These are phyloP conservation scores for Sarcophaga bullata DNA, from an alignment of 1,140 invertebrate species.

Conservation along the genomic window DNA sequence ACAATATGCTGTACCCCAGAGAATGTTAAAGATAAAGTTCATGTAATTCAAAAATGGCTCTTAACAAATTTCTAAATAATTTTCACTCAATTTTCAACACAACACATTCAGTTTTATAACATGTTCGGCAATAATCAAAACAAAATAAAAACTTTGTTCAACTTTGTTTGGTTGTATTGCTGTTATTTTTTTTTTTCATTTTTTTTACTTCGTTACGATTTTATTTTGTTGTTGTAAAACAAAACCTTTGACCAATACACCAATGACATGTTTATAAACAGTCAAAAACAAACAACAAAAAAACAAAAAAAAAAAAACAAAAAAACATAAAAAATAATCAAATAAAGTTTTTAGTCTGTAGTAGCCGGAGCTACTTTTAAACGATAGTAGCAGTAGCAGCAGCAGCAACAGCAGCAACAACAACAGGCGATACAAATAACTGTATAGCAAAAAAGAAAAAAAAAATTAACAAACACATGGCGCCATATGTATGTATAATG, in stretches of 20 bases:
- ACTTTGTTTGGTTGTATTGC: background rate
- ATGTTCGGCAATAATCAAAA: conserved; percentile 30
- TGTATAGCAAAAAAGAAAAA: background rate
- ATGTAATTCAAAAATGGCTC: background rate
- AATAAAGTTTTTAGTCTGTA: no score
- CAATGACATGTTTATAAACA: conserved; percentile 38
- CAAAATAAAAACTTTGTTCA: conserved; percentile 28
- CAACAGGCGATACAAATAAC: background rate
- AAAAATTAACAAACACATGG: conserved; percentile 12
- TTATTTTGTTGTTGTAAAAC: background rate
- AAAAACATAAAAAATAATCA: background rate
- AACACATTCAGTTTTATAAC: conserved; percentile 24
- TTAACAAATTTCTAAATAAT: conserved; percentile 6
- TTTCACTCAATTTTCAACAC: conserved; percentile 18
- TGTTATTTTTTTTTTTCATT: background rate
- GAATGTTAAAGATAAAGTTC: no score
- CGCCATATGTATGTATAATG: conserved; percentile 25
- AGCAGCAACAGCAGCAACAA: background rate
- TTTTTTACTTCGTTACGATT: background rate
- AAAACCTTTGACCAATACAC: conserved; percentile 41
- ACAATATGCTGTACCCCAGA: no score
- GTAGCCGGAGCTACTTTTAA: no score
- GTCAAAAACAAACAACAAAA: background rate
- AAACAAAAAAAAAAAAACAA: background rate
- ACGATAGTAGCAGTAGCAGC: background rate